Evolutionary conservation across 2,113 vertebrate genomes (phyloP).

Genomic region (Colaptes auratus): DNA sequence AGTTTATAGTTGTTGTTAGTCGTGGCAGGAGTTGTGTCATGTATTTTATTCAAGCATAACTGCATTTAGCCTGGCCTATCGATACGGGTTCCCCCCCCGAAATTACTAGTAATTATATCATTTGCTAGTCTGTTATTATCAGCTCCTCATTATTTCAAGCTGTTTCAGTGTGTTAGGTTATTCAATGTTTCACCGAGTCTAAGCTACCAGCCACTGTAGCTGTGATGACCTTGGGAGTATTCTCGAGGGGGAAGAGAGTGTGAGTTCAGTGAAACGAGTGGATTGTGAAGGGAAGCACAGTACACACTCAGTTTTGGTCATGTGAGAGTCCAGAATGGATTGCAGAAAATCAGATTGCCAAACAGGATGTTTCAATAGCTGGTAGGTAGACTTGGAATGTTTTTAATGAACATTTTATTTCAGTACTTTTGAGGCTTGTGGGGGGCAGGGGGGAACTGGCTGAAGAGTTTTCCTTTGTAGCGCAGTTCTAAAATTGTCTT

Average conservation of each 20-base stretch:
- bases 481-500: not conserved
- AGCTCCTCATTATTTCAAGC: not conserved
- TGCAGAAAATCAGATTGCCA: not conserved
- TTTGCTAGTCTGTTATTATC: not conserved
- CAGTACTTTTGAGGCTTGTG: not conserved
- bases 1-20: not conserved
- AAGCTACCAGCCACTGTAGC: not conserved
- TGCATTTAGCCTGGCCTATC: not conserved
- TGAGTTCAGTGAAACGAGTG: not conserved
- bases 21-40: not conserved
- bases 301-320: not conserved
- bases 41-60: not conserved
- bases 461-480: not conserved
- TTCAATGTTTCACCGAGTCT: not conserved
- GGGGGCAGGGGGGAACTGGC: not conserved
- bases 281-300: slow-evolving; percentile 25
- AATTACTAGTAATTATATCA: not conserved
- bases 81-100: not conserved
- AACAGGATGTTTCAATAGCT: not conserved
- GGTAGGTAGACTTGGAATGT: not conserved
- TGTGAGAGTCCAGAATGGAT: not conserved
- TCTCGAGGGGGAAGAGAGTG: not conserved
- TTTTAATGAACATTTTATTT: not conserved
- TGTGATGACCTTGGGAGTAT: slow-evolving; percentile 1
- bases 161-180: not conserved